Conservation (phyloP, 2,113 vertebrate species). For the Caranx melampygus region DNA sequence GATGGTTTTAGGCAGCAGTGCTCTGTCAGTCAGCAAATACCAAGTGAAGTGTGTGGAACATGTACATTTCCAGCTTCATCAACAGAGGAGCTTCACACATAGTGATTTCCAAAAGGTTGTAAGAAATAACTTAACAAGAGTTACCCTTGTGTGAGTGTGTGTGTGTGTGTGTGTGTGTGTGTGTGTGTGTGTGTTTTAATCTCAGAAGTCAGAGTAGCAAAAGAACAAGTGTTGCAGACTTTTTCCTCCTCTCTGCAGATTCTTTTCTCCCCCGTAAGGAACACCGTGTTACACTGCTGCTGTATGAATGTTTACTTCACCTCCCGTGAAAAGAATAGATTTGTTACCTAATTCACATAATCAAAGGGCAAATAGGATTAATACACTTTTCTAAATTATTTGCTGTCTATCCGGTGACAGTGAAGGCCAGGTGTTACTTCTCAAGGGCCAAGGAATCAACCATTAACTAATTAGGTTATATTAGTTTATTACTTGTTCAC, state of each 20-base stretch:
- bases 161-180: too few species aligned
- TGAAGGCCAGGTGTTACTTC: background rate
- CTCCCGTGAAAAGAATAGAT: constrained; percentile 23
- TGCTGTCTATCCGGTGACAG: background rate
- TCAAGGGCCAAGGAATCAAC: background rate
- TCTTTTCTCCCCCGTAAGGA: constrained; percentile 14
- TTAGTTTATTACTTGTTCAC: background rate
- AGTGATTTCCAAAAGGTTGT: constrained; percentile 31
- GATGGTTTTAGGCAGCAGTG: constrained; percentile 44
- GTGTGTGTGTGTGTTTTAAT: constrained; percentile 21
- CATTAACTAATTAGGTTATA: background rate
- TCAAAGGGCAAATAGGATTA: background rate
- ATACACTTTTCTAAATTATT: background rate
- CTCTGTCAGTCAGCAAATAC: constrained; percentile 44
- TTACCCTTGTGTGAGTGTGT: background rate
- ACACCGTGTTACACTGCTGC: background rate
- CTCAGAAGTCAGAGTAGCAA: background rate
- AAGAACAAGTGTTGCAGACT: constrained; percentile 6
- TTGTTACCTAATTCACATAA: constrained; percentile 3
- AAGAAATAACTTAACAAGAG: constrained; percentile 13
- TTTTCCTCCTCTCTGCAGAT: constrained; percentile 4
- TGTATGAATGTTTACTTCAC: constrained; percentile 3
- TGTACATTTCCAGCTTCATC: constrained; percentile 25
- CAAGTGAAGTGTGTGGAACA: constrained; percentile 32
- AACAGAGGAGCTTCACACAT: constrained; percentile 18